Conservation (phyloP, 2,888 invertebrate species). For the Yponomeuta sedellus region DNA sequence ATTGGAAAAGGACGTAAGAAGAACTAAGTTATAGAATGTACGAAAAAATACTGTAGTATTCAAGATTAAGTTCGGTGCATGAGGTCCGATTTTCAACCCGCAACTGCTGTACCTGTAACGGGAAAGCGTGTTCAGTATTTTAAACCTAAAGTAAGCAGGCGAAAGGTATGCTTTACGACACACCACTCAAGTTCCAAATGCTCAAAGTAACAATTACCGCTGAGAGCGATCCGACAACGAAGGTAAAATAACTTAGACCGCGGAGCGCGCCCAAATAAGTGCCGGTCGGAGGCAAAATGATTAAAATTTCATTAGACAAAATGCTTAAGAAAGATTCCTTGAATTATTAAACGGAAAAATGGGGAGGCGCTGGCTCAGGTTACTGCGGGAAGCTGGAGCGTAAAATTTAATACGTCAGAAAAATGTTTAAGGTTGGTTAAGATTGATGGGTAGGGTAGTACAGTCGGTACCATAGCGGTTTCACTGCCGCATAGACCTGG, state of each 20-base stretch:
- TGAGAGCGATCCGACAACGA: neutral
- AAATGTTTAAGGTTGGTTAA: too few relatives aligned
- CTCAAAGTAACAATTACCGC: neutral
- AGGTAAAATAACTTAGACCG: neutral
- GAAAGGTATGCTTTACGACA: neutral
- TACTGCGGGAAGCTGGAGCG: neutral
- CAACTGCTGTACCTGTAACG: too few relatives aligned
- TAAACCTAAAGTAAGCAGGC: too few relatives aligned
- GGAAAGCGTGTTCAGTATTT: too few relatives aligned
- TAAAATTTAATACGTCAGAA: neutral
- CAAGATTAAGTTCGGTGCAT: too few relatives aligned
- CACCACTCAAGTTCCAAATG: neutral
- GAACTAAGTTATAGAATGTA: too few relatives aligned
- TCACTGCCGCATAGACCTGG: too few relatives aligned
- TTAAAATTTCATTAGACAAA: conserved; percentile 63
- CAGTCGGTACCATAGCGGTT: too few relatives aligned
- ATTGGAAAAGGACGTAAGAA: too few relatives aligned
- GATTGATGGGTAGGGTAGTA: too few relatives aligned
- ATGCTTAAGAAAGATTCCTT: conserved; percentile 60
- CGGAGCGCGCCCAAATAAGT: neutral
- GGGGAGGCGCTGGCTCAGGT: conserved; percentile 34
- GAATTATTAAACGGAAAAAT: conserved; percentile 49
- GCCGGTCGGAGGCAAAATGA: conserved; percentile 35
- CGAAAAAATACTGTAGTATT: too few relatives aligned
- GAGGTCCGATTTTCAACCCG: too few relatives aligned